A percentile compares a stretch with the other conserved stretches of the same genome.
Evolutionary conservation across 2,113 vertebrate genomes (phyloP).

Genomic region (Thoracochromis brauschi): DNA sequence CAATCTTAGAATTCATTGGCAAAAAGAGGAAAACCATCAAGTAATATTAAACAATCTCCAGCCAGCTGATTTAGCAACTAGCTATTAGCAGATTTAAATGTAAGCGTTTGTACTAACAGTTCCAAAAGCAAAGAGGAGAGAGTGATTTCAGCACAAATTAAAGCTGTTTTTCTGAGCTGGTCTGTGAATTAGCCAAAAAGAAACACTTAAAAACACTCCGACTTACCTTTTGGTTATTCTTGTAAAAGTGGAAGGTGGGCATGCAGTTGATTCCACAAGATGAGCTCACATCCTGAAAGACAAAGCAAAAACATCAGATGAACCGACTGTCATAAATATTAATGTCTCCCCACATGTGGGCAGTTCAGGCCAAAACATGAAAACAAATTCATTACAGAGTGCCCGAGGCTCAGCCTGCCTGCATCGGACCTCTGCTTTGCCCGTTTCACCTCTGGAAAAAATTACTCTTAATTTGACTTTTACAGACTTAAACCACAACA

Average conservation of each 20-base stretch:
- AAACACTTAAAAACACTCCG: neutral
- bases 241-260: slow-evolving; percentile 93
- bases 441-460: neutral
- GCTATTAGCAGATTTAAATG: neutral
- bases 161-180: neutral
- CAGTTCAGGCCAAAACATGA: neutral
- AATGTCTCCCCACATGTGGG: neutral
- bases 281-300: slow-evolving; percentile 75
- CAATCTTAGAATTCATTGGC: neutral
- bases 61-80: neutral
- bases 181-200: neutral
- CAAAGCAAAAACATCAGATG: neutral
- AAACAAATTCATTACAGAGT: neutral
- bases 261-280: slow-evolving; percentile 78
- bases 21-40: neutral
- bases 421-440: neutral
- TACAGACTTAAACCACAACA: neutral
- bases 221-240: slow-evolving; percentile 72
- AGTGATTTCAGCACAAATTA: neutral
- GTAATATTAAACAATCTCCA: neutral
- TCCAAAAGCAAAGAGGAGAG: neutral
- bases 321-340: neutral
- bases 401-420: neutral
- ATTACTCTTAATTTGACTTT: neutral
- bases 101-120: neutral